Evolutionary conservation across 2,888 invertebrate species (phyloP).

Genomic region (Myathropa florea): DNA sequence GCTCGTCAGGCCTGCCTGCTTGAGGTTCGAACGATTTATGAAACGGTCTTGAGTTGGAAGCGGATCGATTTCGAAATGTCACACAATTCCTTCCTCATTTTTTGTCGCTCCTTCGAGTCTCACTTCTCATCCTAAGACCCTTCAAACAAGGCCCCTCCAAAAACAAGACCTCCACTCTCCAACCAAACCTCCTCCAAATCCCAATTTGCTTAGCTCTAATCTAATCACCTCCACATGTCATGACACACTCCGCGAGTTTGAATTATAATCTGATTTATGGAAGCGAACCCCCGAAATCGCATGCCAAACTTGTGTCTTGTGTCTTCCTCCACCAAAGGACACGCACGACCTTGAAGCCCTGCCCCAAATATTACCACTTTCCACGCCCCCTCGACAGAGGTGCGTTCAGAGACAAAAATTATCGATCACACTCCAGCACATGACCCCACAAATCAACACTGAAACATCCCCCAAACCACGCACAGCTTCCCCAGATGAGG

Average conservation of each 20-base stretch:
- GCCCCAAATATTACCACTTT: slow-evolving; percentile 29
- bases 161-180: background rate
- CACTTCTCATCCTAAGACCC: no score
- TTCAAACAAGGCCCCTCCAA: no score
- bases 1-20: background rate
- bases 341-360: slow-evolving; percentile 56
- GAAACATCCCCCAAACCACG: background rate
- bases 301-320: slow-evolving; percentile 43
- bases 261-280: slow-evolving; percentile 55
- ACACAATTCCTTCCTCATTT: no score
- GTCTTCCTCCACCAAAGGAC: slow-evolving; percentile 30
- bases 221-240: background rate
- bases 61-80: no score
- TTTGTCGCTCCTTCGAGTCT: no score
- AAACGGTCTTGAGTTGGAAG: background rate
- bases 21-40: background rate
- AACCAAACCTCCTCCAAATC: no score
- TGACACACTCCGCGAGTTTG: slow-evolving; percentile 24
- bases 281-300: slow-evolving; percentile 26
- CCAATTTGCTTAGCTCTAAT: background rate
- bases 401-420: slow-evolving; percentile 20
- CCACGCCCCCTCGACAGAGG: background rate
- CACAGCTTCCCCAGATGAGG: background rate
- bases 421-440: slow-evolving; percentile 48
- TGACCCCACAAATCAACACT: background rate